phyloP scores from a whole-genome alignment of 35 echinoderm and acorn worm genomes.

The Amphiura filiformis region DNA sequence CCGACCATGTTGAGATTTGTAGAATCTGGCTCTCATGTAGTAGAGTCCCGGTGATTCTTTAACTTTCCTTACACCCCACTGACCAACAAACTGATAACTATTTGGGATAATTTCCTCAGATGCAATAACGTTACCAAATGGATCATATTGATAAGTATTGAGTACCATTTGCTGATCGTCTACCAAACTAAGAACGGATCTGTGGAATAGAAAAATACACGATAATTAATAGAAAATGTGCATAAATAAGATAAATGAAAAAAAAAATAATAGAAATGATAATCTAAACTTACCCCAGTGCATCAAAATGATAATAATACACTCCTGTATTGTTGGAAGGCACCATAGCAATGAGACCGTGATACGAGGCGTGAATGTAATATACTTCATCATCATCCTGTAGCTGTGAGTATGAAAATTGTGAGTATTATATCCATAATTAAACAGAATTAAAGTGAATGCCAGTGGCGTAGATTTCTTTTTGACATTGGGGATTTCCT shows the following conservation, averaged over 20 bases:
- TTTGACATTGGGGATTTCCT: too few species aligned
- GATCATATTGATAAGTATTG: not conserved
- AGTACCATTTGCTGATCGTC: not conserved
- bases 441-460: too few species aligned
- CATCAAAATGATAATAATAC: not conserved
- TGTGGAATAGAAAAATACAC: not conserved
- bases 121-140: constrained; percentile 1
- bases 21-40: constrained; percentile 6
- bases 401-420: not conserved
- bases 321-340: not conserved
- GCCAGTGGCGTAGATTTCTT: too few species aligned
- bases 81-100: not conserved
- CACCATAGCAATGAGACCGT: not conserved
- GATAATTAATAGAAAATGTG: not conserved
- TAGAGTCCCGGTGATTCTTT: constrained; percentile 11
- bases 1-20: constrained; percentile 3
- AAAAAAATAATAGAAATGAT: not conserved
- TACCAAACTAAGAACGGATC: not conserved
- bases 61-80: constrained; percentile 25
- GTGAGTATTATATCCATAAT: not conserved
- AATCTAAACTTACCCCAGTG: not conserved
- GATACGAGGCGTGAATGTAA: not conserved
- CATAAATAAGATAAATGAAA: not conserved
- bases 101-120: constrained; percentile 6
- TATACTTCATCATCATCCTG: not conserved